Percentiles rank a stretch among this genome's conserved stretches.
phyloP scores from a whole-genome alignment of 2,797 vertebrate species.

The Pelobates cultripes region DNA sequence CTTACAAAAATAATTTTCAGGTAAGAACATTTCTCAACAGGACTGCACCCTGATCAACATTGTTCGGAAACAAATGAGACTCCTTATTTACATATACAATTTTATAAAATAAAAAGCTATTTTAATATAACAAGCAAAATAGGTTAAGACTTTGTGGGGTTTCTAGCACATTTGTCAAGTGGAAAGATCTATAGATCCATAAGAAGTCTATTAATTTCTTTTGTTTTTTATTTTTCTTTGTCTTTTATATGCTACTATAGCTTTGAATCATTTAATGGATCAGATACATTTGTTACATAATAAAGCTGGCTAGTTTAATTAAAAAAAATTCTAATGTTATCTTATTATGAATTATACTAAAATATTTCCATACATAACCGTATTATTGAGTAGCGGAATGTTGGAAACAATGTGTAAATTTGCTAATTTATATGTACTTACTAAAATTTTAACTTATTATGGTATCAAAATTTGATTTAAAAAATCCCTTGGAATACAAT shows the following conservation, averaged over 20 bases:
- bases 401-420: neutral
- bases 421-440: conserved; percentile 8
- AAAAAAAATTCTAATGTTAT: conserved; percentile 31
- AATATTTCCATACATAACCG: conserved; percentile 26
- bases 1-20: no score
- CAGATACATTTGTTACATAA: conserved; percentile 29
- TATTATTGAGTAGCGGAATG: neutral
- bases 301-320: conserved; percentile 19
- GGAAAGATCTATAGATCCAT: conserved; percentile 19
- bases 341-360: conserved; percentile 28
- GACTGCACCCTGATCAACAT: no score
- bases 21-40: no score
- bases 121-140: conserved; percentile 36
- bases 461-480: conserved; percentile 12
- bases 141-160: conserved; percentile 30
- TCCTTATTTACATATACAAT: neutral
- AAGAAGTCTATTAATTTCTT: conserved; percentile 33
- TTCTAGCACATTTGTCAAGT: conserved; percentile 28
- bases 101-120: conserved; percentile 14
- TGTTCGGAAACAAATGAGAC: no score
- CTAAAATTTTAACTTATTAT: conserved; percentile 23
- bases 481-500: neutral
- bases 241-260: conserved; percentile 14
- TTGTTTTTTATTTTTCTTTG: neutral
- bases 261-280: conserved; percentile 23